Base-by-base conservation (phyloP, 2,888 invertebrate species). In the Tupiocoris notatus region DNA sequence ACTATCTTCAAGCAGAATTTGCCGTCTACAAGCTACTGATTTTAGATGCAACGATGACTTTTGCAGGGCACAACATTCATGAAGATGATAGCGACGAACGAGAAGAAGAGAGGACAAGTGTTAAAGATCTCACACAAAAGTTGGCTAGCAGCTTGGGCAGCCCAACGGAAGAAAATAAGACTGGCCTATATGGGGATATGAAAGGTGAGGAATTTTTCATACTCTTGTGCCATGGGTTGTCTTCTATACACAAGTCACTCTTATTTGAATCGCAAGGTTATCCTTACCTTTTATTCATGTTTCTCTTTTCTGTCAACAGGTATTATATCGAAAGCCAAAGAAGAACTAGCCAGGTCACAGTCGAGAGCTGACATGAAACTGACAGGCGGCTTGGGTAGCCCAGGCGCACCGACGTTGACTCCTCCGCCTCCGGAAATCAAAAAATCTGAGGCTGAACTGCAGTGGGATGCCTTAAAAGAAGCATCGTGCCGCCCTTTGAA, bases 381-480 rank as follows among this genome's bases (percentile, higher is more conserved):
- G 12, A 79, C 80, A 64, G 81, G 80, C n/a, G 93, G 91, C 76
- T 84, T 91, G 81, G 89, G 92, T 85, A 89, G 90, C 83, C 90
- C 87, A 6, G 76, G 77, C 9, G 22, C 57, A 7, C 70, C 75
- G 1, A 77, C 76, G 20, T 85, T 86, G 81, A 88, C 88, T 80
- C 91, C 88, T 84, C 82, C 85, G 73, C 82, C 88, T 25, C 62
- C 63, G 0, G 92, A 93, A 83, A 87, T 89, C 39, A 94, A 94
- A 84, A 93, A 95, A 83, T 92, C 95, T 0, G 96, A 96, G 85
- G 95, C 94, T 82, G 97, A 98, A 39, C 73, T 82, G 3, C 94
- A 96, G 82, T 98, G 98, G 98, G 97, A 98, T 82, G 94, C 95
- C 82, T 84, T 98, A 78, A 90, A 92, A 68, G 89, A 91, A 57